A percentile compares a stretch with the other conserved stretches of the same genome.
Conservation (phyloP, 2,113 vertebrate genomes). For the Stigmatopora argus region DNA sequence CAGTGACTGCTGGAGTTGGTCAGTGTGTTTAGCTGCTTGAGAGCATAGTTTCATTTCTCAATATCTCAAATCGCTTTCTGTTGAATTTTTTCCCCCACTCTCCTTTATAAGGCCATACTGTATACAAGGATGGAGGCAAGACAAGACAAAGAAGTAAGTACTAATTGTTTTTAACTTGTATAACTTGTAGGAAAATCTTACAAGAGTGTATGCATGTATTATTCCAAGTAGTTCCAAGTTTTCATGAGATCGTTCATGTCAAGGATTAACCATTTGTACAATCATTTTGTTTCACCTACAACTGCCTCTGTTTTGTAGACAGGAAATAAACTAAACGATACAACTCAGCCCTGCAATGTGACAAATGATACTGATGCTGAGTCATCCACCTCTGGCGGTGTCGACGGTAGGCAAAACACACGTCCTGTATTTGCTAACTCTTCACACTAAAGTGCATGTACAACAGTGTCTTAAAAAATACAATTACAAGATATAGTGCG, state of each 20-base stretch:
- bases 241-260: neutral
- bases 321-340: slow-evolving; percentile 26
- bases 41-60: slow-evolving; percentile 7
- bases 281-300: neutral
- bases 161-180: neutral
- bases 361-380: slow-evolving; percentile 23
- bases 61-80: slow-evolving; percentile 1
- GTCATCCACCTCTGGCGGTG: slow-evolving; percentile 24
- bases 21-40: slow-evolving; percentile 10
- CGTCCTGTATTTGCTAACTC: neutral
- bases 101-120: neutral
- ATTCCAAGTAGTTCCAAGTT: neutral
- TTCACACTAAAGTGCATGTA: neutral
- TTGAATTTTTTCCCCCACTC: neutral
- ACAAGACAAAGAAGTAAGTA: slow-evolving; percentile 43
- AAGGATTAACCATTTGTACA: neutral
- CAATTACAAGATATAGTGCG: neutral
- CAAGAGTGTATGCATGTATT: neutral
- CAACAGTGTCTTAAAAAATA: slow-evolving; percentile 1
- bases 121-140: slow-evolving; percentile 35
- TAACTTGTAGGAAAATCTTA: neutral
- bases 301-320: slow-evolving; percentile 20
- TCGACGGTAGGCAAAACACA: slow-evolving; percentile 43
- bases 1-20: slow-evolving; percentile 33
- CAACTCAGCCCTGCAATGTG: slow-evolving; percentile 25